These are phyloP conservation scores for Cichladusa arquata DNA, from an alignment of 2,113 vertebrate species.

Conservation along the genomic window DNA sequence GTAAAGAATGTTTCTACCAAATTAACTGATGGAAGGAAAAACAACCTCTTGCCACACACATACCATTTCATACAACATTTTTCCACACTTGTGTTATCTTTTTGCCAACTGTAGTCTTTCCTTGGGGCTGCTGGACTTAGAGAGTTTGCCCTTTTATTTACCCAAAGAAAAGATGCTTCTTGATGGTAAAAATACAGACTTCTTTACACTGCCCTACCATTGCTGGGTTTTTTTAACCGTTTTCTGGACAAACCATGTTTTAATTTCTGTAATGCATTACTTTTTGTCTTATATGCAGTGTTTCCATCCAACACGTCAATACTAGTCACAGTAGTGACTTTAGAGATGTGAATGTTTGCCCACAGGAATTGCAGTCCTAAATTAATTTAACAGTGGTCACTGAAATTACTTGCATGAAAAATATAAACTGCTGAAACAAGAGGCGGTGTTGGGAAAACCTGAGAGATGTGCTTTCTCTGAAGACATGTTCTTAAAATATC, in stretches of 20 bases:
- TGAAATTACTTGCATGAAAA: not conserved
- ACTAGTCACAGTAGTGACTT: not conserved
- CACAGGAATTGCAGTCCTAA: not conserved
- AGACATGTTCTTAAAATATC: not conserved
- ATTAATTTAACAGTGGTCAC: not conserved
- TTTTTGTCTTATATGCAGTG: not conserved
- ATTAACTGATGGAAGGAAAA: not conserved
- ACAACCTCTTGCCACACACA: not conserved
- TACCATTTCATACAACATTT: not conserved
- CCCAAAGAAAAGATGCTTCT: not conserved
- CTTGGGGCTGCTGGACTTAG: not conserved
- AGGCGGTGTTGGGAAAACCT: not conserved
- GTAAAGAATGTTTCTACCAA: not conserved
- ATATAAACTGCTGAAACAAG: not conserved
- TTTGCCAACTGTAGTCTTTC: not conserved
- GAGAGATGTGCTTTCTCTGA: not conserved
- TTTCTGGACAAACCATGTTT: not conserved
- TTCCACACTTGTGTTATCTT: not conserved
- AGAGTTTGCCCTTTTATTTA: not conserved
- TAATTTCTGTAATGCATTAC: not conserved
- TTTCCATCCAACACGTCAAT: not conserved
- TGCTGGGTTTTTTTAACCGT: fast-evolving
- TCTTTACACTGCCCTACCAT: not conserved
- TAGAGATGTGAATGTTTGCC: not conserved
- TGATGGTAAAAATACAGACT: not conserved